A percentile compares a stretch with the other conserved stretches of the same genome.
Conservation (phyloP, 2,113 vertebrate species). For the Podarcis muralis region DNA sequence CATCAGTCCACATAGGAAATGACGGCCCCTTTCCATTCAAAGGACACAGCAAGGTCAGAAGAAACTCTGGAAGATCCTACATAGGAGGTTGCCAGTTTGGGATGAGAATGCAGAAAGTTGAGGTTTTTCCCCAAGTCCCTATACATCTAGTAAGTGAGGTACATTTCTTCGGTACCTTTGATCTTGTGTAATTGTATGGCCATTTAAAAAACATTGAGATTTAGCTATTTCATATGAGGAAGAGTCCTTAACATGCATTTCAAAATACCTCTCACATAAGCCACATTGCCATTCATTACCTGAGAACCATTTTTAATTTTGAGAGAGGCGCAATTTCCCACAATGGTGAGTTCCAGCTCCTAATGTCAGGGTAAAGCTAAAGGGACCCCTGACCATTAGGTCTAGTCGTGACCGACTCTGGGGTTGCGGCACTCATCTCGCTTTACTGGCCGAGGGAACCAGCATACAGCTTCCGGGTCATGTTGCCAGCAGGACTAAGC, state of each 20-base stretch:
- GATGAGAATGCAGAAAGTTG: neutral
- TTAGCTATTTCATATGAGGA: neutral
- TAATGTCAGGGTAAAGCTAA: neutral
- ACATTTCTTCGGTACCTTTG: neutral
- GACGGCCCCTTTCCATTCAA: neutral
- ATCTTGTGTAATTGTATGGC: no score
- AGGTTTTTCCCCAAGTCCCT: no score
- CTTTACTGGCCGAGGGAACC: no score
- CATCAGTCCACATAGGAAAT: neutral
- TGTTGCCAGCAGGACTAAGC: no score
- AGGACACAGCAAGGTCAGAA: constrained; percentile 1
- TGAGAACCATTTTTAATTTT: neutral
- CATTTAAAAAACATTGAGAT: no score
- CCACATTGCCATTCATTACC: neutral
- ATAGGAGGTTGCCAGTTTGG: neutral
- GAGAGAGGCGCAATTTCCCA: no score
- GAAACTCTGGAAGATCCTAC: neutral
- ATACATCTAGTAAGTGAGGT: neutral
- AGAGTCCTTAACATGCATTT: no score
- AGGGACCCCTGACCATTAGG: no score
- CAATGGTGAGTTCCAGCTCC: neutral
- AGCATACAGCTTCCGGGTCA: no score
- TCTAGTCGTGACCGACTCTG: no score
- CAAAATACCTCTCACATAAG: neutral
- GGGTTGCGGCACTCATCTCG: no score